A percentile compares a stretch with the other conserved stretches of the same genome.
These are phyloP conservation scores for Pachyrhynchus sulphureomaculatus DNA, from an alignment of 1,140 invertebrate genomes.

Conservation along the genomic window DNA sequence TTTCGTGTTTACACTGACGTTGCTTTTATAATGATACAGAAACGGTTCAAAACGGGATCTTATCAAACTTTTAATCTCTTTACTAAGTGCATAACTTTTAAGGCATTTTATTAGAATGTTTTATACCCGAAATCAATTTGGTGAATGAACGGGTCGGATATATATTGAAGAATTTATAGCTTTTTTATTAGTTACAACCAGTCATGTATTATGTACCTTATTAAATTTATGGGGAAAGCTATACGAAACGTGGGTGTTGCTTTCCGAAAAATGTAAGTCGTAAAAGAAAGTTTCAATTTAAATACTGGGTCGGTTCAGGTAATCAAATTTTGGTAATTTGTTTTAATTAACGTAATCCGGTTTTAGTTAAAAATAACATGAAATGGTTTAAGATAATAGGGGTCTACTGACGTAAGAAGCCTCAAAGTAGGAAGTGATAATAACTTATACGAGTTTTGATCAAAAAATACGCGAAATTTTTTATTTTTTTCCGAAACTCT, in stretches of 20 bases:
- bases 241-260: constrained; percentile 5
- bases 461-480: too few species aligned
- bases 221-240: constrained; percentile 16
- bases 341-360: too few species aligned
- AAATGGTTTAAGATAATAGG: too few species aligned
- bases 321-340: too few species aligned
- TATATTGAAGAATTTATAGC: constrained; percentile 13
- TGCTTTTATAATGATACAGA: constrained; percentile 36
- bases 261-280: not conserved
- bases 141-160: constrained; percentile 11
- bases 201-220: constrained; percentile 18
- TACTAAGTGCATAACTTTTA: constrained; percentile 38
- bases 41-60: constrained; percentile 32
- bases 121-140: constrained; percentile 11
- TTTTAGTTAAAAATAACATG: too few species aligned
- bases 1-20: constrained; percentile 40
- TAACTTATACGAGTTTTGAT: too few species aligned
- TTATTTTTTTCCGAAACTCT: too few species aligned
- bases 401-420: too few species aligned
- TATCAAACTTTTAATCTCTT: constrained; percentile 41
- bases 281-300: constrained; percentile 1
- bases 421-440: too few species aligned
- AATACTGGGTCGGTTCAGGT: not conserved
- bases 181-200: constrained; percentile 14
- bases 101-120: constrained; percentile 10